These are phyloP conservation scores for Silurus meridionalis DNA, from an alignment of 2,113 vertebrate genomes.

Conservation along the genomic window DNA sequence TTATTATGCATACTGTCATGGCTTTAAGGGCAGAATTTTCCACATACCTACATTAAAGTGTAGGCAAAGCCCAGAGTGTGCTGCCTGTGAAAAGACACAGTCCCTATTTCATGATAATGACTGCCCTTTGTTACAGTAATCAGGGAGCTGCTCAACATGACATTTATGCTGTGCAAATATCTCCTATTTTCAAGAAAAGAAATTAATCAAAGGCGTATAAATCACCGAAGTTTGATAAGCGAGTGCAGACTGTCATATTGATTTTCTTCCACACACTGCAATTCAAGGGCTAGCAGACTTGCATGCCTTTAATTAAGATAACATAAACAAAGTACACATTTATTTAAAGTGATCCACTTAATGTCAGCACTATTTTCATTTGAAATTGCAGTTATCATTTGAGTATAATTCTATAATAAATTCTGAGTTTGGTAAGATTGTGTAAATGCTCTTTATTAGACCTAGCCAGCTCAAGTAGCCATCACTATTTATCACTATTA, in stretches of 20 bases:
- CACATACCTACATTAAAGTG: conserved; percentile 19
- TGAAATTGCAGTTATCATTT: conserved; percentile 9
- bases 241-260: conserved; percentile 35
- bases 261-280: conserved; percentile 27
- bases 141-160: conserved; percentile 29
- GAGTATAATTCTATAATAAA: conserved; percentile 3
- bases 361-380: not conserved
- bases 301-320: conserved; percentile 45
- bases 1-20: not conserved
- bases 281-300: conserved; percentile 33
- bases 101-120: conserved; percentile 37
- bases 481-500: not conserved
- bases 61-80: not conserved
- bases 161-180: conserved; percentile 43
- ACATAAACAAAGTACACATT: conserved; percentile 21
- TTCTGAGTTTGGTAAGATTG: not conserved
- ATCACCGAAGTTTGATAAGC: conserved; percentile 48
- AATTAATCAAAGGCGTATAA: conserved; percentile 39
- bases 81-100: conserved; percentile 7
- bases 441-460: not conserved
- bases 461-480: not conserved
- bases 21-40: conserved; percentile 6
- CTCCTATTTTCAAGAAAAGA: conserved; percentile 32
- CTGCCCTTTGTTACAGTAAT: conserved; percentile 45
- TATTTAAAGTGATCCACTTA: conserved; percentile 17